Conservation (phyloP, 2,888 invertebrate genomes). For the Cryptus armator region DNA sequence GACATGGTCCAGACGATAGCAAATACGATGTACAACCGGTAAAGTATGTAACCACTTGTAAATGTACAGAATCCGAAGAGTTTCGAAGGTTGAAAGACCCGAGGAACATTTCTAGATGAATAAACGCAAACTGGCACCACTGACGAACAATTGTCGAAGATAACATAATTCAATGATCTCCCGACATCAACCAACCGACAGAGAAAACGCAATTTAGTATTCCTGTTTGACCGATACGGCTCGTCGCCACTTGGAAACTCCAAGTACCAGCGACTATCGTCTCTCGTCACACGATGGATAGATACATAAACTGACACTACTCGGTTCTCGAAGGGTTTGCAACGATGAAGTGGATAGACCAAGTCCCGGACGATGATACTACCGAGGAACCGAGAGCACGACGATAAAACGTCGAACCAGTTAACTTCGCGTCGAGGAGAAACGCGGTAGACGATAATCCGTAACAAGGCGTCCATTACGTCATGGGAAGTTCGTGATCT, state of each 20-base stretch:
- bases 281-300: constrained; percentile 3
- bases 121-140: no score
- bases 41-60: no score
- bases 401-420: constrained; percentile 51
- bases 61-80: no score
- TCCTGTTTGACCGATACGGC: constrained; percentile 17
- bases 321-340: background rate
- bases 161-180: no score
- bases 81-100: no score
- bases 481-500: constrained; percentile 57
- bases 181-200: background rate
- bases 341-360: background rate
- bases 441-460: constrained; percentile 62
- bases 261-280: background rate
- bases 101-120: no score
- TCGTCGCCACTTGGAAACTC: constrained; percentile 17
- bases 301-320: constrained; percentile 15
- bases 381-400: background rate
- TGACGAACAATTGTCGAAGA: no score
- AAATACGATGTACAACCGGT: no score
- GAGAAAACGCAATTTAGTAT: background rate
- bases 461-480: constrained; percentile 62
- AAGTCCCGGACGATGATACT: background rate
- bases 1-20: background rate
- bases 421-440: constrained; percentile 65